A percentile compares a stretch with the other conserved stretches of the same genome.
These are phyloP conservation scores for Littorina saxatilis DNA, from an alignment of 1,140 invertebrate species.

Conservation along the genomic window DNA sequence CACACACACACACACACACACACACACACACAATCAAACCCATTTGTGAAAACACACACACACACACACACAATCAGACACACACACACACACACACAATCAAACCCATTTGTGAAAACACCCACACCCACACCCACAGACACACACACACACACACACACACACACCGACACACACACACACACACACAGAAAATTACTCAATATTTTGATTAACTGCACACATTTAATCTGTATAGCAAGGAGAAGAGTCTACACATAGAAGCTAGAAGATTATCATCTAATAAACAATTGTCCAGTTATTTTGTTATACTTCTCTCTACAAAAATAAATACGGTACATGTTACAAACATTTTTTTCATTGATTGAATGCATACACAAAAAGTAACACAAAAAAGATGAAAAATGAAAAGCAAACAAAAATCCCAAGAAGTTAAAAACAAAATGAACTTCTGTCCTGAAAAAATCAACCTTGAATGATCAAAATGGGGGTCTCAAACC, in stretches of 20 bases:
- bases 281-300: background rate
- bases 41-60: background rate
- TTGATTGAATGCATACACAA: background rate
- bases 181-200: background rate
- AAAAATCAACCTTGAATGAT: background rate
- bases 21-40: too few species aligned
- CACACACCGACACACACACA: background rate
- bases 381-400: background rate
- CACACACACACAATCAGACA: background rate
- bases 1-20: too few species aligned
- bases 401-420: background rate
- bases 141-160: constrained; percentile 14
- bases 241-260: background rate
- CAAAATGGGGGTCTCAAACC: too few species aligned
- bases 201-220: constrained; percentile 20
- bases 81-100: too few species aligned
- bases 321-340: background rate
- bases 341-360: background rate
- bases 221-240: constrained; percentile 30
- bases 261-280: background rate
- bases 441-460: background rate
- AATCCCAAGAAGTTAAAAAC: background rate
- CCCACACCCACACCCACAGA: background rate
- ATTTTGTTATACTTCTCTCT: background rate
- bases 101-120: too few species aligned